Evolutionary conservation across 2,888 invertebrate species (phyloP), one percentile per base, ranked within the genome.

Genomic region (Pardosa pseudoannulata): DNA sequence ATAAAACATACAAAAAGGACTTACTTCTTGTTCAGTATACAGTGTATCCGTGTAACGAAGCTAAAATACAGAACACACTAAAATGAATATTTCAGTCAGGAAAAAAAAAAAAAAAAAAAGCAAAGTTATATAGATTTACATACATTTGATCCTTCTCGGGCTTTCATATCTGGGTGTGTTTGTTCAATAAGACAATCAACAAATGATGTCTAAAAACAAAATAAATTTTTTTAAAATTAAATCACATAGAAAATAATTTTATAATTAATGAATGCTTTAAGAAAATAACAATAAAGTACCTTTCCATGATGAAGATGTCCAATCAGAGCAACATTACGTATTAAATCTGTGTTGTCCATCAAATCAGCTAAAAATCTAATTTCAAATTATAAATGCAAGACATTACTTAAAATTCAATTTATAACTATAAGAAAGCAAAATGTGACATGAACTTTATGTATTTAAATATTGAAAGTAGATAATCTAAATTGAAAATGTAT

Each of bases 281-380:
- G n/a, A n/a, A n/a, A n/a, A n/a, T n/a, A n/a, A n/a, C n/a, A n/a
- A n/a, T n/a, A n/a, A n/a, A n/a, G n/a, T 72, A 92, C 92, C 93
- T 99, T 99, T 90, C 99, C 99, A 93, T 99, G 99, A 92, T 99
- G 99, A 78, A 99, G 93, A 92, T 99, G 99, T 0, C 99, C 99
- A 91, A 98, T 94, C 7, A 99, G 92, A 0, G 98, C 98, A 0
- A 99, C 95, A 92, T 99, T 99, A 83, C 99, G 94, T 90, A 99
- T 98, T 29, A 99, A 92, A 79, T 96, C 95, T 0, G 99, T 96
- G 36, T 96, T 97, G 90, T 99, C 99, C 96, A 99, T 97, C 93
- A 99, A 94, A 92, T 99, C 99, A 0, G 98, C 98, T 90, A 99
- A 93, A 92, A 96, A 97, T 91, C 94, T 94, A 89, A 36, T 7